These are phyloP conservation scores for Vultur gryphus DNA, from an alignment of 2,797 vertebrate species.

Conservation along the genomic window DNA sequence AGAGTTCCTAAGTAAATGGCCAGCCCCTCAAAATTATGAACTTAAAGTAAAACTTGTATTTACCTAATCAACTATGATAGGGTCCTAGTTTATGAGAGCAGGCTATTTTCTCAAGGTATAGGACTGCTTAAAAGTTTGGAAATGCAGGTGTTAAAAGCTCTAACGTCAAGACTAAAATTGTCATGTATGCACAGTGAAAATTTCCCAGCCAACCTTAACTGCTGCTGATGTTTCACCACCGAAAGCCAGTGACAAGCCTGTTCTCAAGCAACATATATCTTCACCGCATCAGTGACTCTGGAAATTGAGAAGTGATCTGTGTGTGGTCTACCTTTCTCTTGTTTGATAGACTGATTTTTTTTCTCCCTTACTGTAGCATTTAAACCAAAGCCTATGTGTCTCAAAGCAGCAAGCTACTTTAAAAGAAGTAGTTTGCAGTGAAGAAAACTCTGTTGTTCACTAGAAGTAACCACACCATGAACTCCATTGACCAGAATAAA, in stretches of 20 bases:
- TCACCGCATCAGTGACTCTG: constrained; percentile 56
- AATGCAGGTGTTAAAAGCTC: not conserved
- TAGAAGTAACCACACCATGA: not conserved
- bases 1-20: not conserved
- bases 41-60: not conserved
- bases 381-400: constrained; percentile 9
- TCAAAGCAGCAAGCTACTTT: not conserved
- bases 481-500: not conserved
- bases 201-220: constrained; percentile 32
- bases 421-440: not conserved
- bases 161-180: not conserved
- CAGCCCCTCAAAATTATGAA: not conserved
- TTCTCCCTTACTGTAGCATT: not conserved
- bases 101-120: not conserved
- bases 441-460: not conserved
- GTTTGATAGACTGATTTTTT: constrained; percentile 39
- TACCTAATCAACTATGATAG: not conserved
- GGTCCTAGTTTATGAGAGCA: not conserved
- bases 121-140: not conserved
- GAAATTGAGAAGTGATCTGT: constrained; percentile 67
- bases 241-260: constrained; percentile 37
- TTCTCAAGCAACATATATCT: constrained; percentile 54
- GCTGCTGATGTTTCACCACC: constrained; percentile 42
- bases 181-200: not conserved
- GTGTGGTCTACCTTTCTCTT: constrained; percentile 41